phyloP scores from a whole-genome alignment of 2,113 vertebrate genomes.

The Egretta garzetta region DNA sequence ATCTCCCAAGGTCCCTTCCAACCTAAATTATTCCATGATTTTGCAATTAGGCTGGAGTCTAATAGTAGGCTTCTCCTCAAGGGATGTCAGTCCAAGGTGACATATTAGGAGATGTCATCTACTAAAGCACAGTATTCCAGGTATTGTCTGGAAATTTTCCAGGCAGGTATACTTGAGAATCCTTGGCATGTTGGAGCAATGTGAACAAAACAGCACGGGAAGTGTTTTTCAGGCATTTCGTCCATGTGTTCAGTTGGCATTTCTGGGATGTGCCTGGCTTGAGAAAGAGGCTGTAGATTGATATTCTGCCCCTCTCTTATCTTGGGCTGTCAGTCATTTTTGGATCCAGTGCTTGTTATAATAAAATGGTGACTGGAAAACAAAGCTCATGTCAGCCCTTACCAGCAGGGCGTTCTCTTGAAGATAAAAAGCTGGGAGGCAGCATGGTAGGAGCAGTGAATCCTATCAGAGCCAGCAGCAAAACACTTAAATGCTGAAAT shows the following conservation, averaged over 20 bases:
- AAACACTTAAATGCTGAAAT: conserved; percentile 29
- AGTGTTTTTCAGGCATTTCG: not conserved
- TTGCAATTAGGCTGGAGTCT: not conserved
- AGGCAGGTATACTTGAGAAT: not conserved
- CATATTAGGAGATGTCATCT: not conserved
- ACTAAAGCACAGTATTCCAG: not conserved
- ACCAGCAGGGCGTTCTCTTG: not conserved
- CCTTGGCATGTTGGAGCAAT: not conserved
- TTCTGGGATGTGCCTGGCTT: not conserved
- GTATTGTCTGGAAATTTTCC: not conserved
- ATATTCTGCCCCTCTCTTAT: not conserved
- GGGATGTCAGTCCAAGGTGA: not conserved
- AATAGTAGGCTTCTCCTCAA: not conserved
- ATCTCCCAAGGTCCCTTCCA: conserved; percentile 23
- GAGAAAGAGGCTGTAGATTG: not conserved
- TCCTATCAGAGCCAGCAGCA: conserved; percentile 9
- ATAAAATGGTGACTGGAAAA: not conserved
- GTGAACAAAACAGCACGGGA: not conserved
- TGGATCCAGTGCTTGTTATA: not conserved
- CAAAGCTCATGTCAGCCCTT: not conserved
- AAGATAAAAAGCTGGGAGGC: conserved; percentile 10
- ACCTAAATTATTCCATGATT: not conserved
- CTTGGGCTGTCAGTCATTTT: not conserved
- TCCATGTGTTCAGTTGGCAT: not conserved
- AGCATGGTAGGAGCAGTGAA: not conserved